These are phyloP conservation scores for Drosophila elegans DNA, from an alignment of 1,140 invertebrate genomes.

Conservation along the genomic window DNA sequence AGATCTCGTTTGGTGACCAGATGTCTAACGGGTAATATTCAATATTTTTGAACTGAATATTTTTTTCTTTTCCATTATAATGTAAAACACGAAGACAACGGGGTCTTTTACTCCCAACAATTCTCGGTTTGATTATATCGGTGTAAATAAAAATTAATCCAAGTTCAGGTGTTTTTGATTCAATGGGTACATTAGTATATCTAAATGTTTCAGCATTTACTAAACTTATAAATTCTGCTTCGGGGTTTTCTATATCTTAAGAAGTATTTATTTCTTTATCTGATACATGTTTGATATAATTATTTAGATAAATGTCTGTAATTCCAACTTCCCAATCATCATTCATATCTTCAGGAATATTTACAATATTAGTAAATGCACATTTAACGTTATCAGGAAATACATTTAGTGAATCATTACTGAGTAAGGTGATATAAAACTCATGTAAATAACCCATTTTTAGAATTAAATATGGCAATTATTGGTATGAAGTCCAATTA, in stretches of 20 bases:
- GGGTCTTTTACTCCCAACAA: too few relatives aligned
- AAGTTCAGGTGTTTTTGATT: background rate
- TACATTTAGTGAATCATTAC: constrained; percentile 1
- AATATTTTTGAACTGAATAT: too few relatives aligned
- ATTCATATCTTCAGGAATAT: too few relatives aligned
- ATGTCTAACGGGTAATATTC: too few relatives aligned
- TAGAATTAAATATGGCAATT: background rate
- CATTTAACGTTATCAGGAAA: too few relatives aligned
- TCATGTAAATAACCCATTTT: background rate
- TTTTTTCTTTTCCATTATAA: too few relatives aligned
- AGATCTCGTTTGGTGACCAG: too few relatives aligned
- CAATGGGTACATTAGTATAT: background rate
- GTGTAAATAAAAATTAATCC: too few relatives aligned
- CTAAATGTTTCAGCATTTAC: background rate
- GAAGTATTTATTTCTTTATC: background rate
- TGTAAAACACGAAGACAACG: too few relatives aligned
- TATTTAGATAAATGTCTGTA: background rate
- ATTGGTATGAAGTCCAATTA: background rate
- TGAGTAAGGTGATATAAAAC: background rate
- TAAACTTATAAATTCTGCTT: background rate
- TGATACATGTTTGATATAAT: background rate
- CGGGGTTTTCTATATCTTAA: too few relatives aligned
- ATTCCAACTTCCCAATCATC: background rate
- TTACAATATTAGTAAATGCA: too few relatives aligned
- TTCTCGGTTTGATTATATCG: too few relatives aligned